Base-by-base conservation (phyloP, 2,113 vertebrate genomes). In the Poeciliopsis turrubarensis region DNA sequence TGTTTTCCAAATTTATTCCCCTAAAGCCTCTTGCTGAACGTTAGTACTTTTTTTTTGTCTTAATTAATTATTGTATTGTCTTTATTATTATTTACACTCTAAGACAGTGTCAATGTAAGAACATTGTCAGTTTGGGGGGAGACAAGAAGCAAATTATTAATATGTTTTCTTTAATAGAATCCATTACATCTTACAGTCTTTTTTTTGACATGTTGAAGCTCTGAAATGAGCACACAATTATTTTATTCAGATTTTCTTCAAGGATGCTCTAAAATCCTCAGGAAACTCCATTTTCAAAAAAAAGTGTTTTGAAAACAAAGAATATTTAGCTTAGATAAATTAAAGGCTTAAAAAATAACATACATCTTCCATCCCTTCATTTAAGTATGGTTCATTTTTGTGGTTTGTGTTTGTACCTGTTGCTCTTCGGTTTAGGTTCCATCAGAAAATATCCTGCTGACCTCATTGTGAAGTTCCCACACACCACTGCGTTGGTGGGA, bases 1-100 rank as follows among this genome's bases (percentile, higher is more conserved):
- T 99, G 14, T 99, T 99, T 93, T 98, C 97, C 94, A 98, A 96
- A 94, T 98, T 97, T 89, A 99, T 98, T 73, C 96, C 97, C 2
- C 96, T 99, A 67, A 95, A 97, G 80, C 97, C 97, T 0, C 92
- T 94, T 80, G 78, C 95, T 0, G 97, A 97, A 79, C 94, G 98
- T 99, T 92, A 96, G 97, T 95, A 87, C 73, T 11, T 37, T 37
- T 83, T 73, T 83, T 9, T 61, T 66, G 61, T 73, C 5, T 15
- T 31, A 15, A 57, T 37, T 37, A 37, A 11, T 37, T 37, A 12
- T 11, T 67, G 12, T 77, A 10, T 67, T 14, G 12, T 67, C 17
- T 27, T 30, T 44, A 8, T 64, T 32, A 26, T 30, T 68, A 29
- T 17, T 74, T 31, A 41, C 73, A 32, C 27, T 47, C 41, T 27